phyloP scores from a whole-genome alignment of 2,113 vertebrate genomes.

The Xyliphius kryptos region DNA sequence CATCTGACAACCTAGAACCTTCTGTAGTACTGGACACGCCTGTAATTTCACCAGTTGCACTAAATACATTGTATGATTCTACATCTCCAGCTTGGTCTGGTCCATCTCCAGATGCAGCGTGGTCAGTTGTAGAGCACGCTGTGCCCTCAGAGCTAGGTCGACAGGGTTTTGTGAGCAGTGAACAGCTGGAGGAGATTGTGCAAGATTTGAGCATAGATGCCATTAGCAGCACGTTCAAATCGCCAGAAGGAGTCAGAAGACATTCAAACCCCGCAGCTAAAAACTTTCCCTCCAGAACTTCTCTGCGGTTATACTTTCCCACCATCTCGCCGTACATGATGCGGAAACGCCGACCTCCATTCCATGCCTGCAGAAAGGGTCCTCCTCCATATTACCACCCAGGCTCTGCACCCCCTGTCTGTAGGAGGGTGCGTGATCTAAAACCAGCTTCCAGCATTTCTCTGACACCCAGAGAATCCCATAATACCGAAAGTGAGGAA shows the following conservation, averaged over 20 bases:
- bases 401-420: conserved; percentile 32
- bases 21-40: not conserved
- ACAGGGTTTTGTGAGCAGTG: conserved; percentile 73
- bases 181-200: conserved; percentile 83
- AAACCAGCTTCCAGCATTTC: not conserved
- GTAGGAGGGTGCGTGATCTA: conserved; percentile 22
- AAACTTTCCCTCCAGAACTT: conserved; percentile 29
- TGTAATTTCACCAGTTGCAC: conserved; percentile 10
- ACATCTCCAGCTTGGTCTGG: no score
- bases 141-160: conserved; percentile 38
- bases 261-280: conserved; percentile 35
- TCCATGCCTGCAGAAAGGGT: conserved; percentile 47
- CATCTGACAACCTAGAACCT: conserved; percentile 6
- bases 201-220: conserved; percentile 76
- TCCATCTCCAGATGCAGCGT: conserved; percentile 12
- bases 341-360: conserved; percentile 65
- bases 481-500: conserved; percentile 21
- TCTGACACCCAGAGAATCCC: conserved; percentile 14
- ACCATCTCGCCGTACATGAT: conserved; percentile 72
- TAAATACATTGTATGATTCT: conserved; percentile 34
- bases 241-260: conserved; percentile 19
- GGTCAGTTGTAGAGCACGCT: no score
- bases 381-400: conserved; percentile 51
- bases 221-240: conserved; percentile 36
- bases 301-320: conserved; percentile 51